Evolutionary conservation across 2,888 invertebrate species (phyloP).

Genomic region (Nomada ferruginata): DNA sequence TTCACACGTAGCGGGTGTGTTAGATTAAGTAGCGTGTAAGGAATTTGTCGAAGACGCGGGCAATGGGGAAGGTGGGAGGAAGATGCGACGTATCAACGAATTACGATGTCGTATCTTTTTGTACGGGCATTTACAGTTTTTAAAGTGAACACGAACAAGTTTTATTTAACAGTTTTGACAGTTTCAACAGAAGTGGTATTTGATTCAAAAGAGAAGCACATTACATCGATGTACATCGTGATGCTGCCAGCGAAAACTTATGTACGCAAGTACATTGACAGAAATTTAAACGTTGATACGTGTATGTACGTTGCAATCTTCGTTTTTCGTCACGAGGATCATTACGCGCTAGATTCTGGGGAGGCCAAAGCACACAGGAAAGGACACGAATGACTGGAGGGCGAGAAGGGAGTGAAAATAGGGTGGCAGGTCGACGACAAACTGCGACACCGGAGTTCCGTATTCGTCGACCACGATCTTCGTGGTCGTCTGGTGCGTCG

Average conservation of each 20-base stretch:
- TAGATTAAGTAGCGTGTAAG: neutral
- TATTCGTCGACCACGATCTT: conserved; percentile 27
- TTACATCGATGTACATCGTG: no score
- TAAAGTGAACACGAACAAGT: no score
- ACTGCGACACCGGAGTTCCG: conserved; percentile 6
- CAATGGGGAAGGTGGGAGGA: no score
- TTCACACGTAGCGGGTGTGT: conserved; percentile 2
- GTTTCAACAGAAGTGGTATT: no score
- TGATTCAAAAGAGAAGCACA: no score
- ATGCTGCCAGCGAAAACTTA: no score
- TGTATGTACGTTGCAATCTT: no score
- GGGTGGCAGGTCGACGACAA: conserved; percentile 13
- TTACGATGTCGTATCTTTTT: no score
- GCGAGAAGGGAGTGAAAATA: neutral
- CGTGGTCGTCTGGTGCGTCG: conserved; percentile 11
- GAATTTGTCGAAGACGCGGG: neutral
- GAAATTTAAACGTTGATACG: no score
- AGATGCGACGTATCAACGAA: neutral
- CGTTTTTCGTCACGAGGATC: neutral
- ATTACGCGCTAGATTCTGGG: neutral
- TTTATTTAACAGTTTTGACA: no score
- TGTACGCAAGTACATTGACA: no score
- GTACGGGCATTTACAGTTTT: no score
- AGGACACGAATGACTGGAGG: neutral
- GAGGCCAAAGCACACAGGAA: neutral